Percentiles rank a stretch among this genome's conserved stretches.
phyloP scores from a whole-genome alignment of 2,888 invertebrate genomes.

The Apocheima hispidaria region DNA sequence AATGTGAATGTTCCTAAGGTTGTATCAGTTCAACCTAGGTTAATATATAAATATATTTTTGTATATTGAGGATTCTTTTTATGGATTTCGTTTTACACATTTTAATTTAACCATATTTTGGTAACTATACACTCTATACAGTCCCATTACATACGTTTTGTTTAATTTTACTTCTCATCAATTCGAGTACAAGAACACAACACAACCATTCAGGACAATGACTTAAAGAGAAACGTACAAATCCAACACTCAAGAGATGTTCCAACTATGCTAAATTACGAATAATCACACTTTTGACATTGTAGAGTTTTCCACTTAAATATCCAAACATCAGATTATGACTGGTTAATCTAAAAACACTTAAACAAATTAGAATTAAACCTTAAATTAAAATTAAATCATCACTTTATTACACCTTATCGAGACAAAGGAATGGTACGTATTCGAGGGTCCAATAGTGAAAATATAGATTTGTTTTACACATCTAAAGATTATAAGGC shows the following conservation, averaged over 20 bases:
- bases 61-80: neutral
- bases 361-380: slow-evolving; percentile 74
- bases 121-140: slow-evolving; percentile 34
- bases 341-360: slow-evolving; percentile 77
- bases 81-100: neutral
- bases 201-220: slow-evolving; percentile 73
- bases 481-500: slow-evolving; percentile 86
- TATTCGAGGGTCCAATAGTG: slow-evolving; percentile 73
- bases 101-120: slow-evolving; percentile 2
- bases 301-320: slow-evolving; percentile 82
- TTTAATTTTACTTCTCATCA: neutral
- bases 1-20: neutral
- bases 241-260: slow-evolving; percentile 72
- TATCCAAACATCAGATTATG: slow-evolving; percentile 82
- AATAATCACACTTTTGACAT: slow-evolving; percentile 86
- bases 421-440: slow-evolving; percentile 83
- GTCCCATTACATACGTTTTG: slow-evolving; percentile 22
- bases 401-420: slow-evolving; percentile 82
- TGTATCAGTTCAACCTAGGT: neutral
- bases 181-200: slow-evolving; percentile 22
- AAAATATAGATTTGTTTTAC: slow-evolving; percentile 80
- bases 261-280: slow-evolving; percentile 76
- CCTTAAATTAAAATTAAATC: slow-evolving; percentile 69
- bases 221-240: slow-evolving; percentile 77
- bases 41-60: neutral